phyloP scores from a whole-genome alignment of 2,888 invertebrate genomes.

The Microplitis manilae region DNA sequence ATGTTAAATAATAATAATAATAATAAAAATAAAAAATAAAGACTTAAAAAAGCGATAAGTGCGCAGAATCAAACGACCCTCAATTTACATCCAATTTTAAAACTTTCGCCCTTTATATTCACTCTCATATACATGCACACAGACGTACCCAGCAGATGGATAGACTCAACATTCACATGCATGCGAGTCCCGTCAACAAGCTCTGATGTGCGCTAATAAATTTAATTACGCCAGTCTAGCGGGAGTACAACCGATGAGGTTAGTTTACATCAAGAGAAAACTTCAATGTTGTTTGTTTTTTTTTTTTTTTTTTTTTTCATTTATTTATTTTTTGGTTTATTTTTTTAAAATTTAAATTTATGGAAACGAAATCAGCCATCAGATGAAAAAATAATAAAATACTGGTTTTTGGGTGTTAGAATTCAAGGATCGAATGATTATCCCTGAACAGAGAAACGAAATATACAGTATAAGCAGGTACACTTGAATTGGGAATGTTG shows the following conservation, averaged over 20 bases:
- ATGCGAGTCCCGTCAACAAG: constrained; percentile 37
- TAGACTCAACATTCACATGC: constrained; percentile 1
- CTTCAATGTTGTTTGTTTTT: not conserved
- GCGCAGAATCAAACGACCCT: constrained; percentile 19
- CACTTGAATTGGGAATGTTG: constrained; percentile 59
- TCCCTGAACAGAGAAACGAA: constrained; percentile 55
- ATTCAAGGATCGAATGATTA: constrained; percentile 52
- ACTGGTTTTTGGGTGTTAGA: not conserved
- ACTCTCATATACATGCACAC: not conserved
- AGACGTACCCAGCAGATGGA: not conserved
- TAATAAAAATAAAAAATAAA: not conserved
- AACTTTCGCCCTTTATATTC: constrained; percentile 16
- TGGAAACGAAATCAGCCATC: too few species aligned
- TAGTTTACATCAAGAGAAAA: constrained; percentile 18
- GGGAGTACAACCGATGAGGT: constrained; percentile 26
- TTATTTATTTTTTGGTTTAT: not conserved
- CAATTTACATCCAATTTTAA: constrained; percentile 27
- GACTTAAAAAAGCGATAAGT: not conserved
- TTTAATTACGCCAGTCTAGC: constrained; percentile 35
- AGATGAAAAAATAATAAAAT: too few species aligned
- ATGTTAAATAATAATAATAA: not conserved
- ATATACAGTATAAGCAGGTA: constrained; percentile 53
- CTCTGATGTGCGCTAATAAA: constrained; percentile 39
- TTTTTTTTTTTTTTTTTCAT: too few species aligned
- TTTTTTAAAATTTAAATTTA: not conserved